A percentile compares a stretch with the other conserved stretches of the same genome.
phyloP scores from a whole-genome alignment of 2,113 vertebrate species.

The Rattus rattus region DNA sequence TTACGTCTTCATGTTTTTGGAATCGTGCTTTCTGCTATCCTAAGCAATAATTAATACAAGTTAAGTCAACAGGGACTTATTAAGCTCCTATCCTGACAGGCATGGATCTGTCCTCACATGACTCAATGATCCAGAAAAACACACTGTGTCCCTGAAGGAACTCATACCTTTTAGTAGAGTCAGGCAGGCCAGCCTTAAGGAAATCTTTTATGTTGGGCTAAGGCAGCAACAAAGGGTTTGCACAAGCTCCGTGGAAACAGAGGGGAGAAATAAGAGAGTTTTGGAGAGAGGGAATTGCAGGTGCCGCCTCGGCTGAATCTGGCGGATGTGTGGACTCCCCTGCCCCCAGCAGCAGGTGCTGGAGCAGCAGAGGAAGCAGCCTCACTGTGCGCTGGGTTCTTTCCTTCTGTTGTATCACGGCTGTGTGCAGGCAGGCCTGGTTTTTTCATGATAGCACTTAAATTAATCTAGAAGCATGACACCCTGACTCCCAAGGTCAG shows the following conservation, averaged over 20 bases:
- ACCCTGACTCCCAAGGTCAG: neutral
- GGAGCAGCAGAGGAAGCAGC: neutral
- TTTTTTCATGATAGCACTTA: neutral
- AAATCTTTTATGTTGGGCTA: too few relatives aligned
- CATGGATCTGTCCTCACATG: neutral
- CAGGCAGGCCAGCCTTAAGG: neutral
- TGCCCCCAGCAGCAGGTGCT: neutral
- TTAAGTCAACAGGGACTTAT: neutral
- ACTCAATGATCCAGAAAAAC: neutral
- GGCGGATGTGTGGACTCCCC: neutral
- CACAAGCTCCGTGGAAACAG: neutral
- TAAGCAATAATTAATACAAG: conserved; percentile 19
- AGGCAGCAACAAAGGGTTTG: neutral
- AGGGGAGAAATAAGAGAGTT: neutral
- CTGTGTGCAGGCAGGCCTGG: neutral
- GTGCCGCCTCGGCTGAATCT: neutral
- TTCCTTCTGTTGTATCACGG: neutral
- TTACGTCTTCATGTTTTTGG: neutral
- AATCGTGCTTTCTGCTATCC: neutral
- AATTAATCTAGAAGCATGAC: neutral
- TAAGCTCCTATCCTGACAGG: neutral
- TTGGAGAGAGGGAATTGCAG: neutral
- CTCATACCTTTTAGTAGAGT: neutral
- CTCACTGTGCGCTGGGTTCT: fast-evolving
- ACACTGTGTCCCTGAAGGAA: neutral